These are phyloP conservation scores for Micoletzkya japonica DNA, from an alignment of 2,888 invertebrate genomes.

Conservation along the genomic window DNA sequence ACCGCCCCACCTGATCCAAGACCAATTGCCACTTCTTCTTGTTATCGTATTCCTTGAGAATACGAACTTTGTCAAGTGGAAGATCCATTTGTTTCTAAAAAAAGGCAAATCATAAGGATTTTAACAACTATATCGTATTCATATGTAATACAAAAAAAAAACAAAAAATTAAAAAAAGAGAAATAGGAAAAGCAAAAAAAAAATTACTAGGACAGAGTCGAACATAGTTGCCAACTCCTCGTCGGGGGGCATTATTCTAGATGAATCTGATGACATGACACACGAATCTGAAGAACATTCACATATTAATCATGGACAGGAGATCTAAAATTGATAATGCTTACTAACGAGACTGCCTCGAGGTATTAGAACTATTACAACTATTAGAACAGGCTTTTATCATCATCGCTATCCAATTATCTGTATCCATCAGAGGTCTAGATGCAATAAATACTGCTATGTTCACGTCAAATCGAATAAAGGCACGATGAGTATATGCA, in stretches of 20 bases:
- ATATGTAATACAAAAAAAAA: neutral
- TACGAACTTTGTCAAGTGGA: slow-evolving; percentile 96
- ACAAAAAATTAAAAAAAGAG: slow-evolving; percentile 19
- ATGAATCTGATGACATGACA: too few species aligned
- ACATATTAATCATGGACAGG: too few species aligned
- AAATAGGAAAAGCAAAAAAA: neutral
- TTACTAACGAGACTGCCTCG: neutral
- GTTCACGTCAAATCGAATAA: too few species aligned
- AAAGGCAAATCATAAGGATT: slow-evolving; percentile 60
- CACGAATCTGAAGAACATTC: too few species aligned
- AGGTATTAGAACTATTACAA: neutral
- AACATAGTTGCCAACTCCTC: slow-evolving; percentile 46
- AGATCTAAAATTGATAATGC: neutral
- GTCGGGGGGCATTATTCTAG: slow-evolving; percentile 35
- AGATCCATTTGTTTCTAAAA: slow-evolving; percentile 95
- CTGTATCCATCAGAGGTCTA: too few species aligned
- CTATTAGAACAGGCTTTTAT: neutral
- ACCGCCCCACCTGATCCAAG: slow-evolving; percentile 82
- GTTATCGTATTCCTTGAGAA: slow-evolving; percentile 89
- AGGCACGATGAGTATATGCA: too few species aligned
- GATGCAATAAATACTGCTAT: too few species aligned
- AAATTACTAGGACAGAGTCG: slow-evolving; percentile 55
- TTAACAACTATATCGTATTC: too few species aligned
- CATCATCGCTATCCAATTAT: too few species aligned
- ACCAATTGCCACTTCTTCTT: slow-evolving; percentile 99